These are phyloP conservation scores for Drosophila ogumai DNA, from an alignment of 1,140 invertebrate genomes.

Conservation along the genomic window DNA sequence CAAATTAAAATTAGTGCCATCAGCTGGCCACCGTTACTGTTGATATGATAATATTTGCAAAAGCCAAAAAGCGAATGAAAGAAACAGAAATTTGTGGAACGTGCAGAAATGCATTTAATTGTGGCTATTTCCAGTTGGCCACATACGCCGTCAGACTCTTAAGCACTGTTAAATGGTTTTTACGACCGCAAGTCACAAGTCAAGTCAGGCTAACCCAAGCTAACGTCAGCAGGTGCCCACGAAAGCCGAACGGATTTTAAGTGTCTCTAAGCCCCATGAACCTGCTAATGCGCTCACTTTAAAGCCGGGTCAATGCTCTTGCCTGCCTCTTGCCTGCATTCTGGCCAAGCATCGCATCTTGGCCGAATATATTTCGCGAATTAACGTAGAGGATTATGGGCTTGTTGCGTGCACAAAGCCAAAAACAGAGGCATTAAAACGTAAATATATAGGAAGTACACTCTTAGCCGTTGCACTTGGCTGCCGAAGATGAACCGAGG, in stretches of 20 bases:
- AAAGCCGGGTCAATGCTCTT: slow-evolving; percentile 23
- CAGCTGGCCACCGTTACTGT: slow-evolving; percentile 3
- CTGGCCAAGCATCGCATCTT: neutral
- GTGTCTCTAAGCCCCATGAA: slow-evolving; percentile 48
- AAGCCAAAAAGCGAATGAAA: slow-evolving; percentile 26
- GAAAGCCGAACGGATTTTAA: slow-evolving; percentile 51
- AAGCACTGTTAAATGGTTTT: slow-evolving; percentile 61
- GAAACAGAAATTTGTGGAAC: slow-evolving; percentile 52
- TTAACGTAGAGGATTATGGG: slow-evolving; percentile 3
- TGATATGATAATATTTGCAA: slow-evolving; percentile 40
- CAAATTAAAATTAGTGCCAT: slow-evolving; percentile 72
- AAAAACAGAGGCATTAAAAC: slow-evolving; percentile 7
- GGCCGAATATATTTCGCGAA: slow-evolving; percentile 7
- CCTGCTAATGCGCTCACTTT: slow-evolving; percentile 3
- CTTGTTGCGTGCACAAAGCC: slow-evolving; percentile 42
- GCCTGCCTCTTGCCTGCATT: slow-evolving; percentile 3
- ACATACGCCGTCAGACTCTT: slow-evolving; percentile 67
- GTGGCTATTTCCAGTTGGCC: slow-evolving; percentile 56
- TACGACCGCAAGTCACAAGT: slow-evolving; percentile 11
- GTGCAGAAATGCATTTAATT: slow-evolving; percentile 81
- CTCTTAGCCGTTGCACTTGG: slow-evolving; percentile 47
- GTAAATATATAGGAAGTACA: slow-evolving; percentile 41
- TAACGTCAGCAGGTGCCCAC: slow-evolving; percentile 46
- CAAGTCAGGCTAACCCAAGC: neutral
- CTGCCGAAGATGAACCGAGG: slow-evolving; percentile 53